Evolutionary conservation across 2,797 vertebrate genomes (phyloP).

Genomic region (Anguilla marmorata): DNA sequence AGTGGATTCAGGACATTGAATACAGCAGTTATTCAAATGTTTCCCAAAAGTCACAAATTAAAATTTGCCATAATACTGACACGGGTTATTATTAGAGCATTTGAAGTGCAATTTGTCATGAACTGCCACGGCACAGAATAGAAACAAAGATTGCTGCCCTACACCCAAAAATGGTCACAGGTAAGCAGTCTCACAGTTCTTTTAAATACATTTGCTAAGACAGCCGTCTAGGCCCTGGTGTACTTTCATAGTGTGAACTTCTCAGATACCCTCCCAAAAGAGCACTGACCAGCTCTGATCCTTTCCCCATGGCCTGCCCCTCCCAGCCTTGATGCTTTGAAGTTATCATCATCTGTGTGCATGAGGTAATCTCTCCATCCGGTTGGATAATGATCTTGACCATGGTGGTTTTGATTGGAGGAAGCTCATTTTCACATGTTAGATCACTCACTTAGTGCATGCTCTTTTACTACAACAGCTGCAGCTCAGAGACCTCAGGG

Average conservation of each 20-base stretch:
- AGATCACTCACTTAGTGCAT: conserved; percentile 36
- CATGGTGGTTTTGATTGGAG: conserved; percentile 42
- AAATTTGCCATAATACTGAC: too few relatives aligned
- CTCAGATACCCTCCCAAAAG: not conserved
- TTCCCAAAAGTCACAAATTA: not conserved
- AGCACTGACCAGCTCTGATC: not conserved
- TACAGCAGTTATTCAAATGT: not conserved
- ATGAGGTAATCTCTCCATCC: conserved; percentile 32
- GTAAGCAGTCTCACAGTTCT: not conserved
- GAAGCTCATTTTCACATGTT: conserved; percentile 41
- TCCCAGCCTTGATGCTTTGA: not conserved
- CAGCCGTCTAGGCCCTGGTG: not conserved
- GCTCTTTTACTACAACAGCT: conserved; percentile 20
- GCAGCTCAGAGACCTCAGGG: not conserved
- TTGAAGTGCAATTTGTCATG: not conserved
- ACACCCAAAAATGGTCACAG: not conserved
- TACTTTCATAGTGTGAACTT: not conserved
- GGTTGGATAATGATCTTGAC: conserved; percentile 36
- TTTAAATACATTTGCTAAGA: not conserved
- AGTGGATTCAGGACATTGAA: not conserved
- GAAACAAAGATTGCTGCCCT: not conserved
- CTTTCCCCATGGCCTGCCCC: not conserved
- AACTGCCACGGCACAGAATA: not conserved
- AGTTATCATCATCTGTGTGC: conserved; percentile 1
- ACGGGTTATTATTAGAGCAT: not conserved